Conservation (phyloP, 2,797 vertebrate species). For the Momotus momota region DNA sequence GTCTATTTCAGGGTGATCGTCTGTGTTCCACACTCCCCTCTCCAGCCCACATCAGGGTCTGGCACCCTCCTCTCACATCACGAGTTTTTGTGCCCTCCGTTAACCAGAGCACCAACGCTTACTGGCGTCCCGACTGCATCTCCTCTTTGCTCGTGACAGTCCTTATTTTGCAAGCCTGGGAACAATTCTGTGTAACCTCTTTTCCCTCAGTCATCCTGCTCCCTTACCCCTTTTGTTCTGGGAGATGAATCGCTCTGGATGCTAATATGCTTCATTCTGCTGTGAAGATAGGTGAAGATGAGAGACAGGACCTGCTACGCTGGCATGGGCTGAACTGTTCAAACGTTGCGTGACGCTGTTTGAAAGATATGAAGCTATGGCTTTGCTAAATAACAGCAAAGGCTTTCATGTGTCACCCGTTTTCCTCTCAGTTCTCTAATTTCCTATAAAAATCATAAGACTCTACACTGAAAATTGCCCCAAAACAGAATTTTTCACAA, state of each 20-base stretch:
- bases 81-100: accelerated
- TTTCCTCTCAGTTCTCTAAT: not conserved
- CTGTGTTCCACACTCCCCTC: not conserved
- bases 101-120: not conserved
- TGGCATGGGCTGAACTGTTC: not conserved
- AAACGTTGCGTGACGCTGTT: not conserved
- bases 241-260: not conserved
- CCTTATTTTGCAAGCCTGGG: not conserved
- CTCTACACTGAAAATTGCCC: not conserved
- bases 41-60: not conserved
- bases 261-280: not conserved
- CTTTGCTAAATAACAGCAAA: constrained; percentile 7
- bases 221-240: constrained; percentile 12
- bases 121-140: not conserved
- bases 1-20: not conserved
- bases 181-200: not conserved
- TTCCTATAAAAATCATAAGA: not conserved
- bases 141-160: not conserved
- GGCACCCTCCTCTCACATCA: not conserved
- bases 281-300: not conserved
- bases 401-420: constrained; percentile 12
- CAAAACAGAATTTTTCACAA: not conserved
- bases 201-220: not conserved
- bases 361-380: not conserved
- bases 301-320: not conserved